Base-by-base conservation (phyloP, 1,140 invertebrate species). In the Ceratina australensis region DNA sequence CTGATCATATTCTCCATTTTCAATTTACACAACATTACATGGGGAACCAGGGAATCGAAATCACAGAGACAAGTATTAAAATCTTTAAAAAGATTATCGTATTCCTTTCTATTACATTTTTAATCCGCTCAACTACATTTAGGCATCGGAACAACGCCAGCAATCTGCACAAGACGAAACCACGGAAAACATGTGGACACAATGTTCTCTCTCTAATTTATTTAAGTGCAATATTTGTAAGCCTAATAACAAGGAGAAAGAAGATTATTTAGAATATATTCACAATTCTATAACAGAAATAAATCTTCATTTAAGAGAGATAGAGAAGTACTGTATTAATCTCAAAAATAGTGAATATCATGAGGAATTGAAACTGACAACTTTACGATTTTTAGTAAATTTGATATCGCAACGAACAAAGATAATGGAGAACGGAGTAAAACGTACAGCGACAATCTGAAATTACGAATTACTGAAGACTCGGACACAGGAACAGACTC, bases 1-100 rank as follows among this genome's bases (percentile, higher is more conserved):
- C 93, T 98, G 16, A 97, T 98, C 57, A 96, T 98, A 66, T 98
- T 97, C 87, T 97, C 97, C 0, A 92, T 98, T 0, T 97, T 97
- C 86, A 98, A 98, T 87, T 93, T 98, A 88, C 97, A 98, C 89
- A 96, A 96, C 81, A 96, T 98, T 0, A 95, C 95, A 0, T 98
- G 97, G 98, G 97, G 98, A 18, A 99, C 98, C 0, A 92, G 98
- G 72, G 98, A 98, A 89, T 75, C 82, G 3, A 90, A 89, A 65
- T 79, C 81, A 28, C 28, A 64, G 16, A 77, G n/a, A 49, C 66
- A 57, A 8, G 86, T 86, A 74, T 2, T 42, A 42, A 83, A 75
- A 65, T 12, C 54, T 10, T 20, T 10, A 49, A 73, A 49, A 49
- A 68, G 2, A 68, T 20, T 56, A 76, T 76, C 0, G 42, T 76